Base-by-base conservation (phyloP, 2,797 vertebrate genomes). In the Halcyon leucocephala region DNA sequence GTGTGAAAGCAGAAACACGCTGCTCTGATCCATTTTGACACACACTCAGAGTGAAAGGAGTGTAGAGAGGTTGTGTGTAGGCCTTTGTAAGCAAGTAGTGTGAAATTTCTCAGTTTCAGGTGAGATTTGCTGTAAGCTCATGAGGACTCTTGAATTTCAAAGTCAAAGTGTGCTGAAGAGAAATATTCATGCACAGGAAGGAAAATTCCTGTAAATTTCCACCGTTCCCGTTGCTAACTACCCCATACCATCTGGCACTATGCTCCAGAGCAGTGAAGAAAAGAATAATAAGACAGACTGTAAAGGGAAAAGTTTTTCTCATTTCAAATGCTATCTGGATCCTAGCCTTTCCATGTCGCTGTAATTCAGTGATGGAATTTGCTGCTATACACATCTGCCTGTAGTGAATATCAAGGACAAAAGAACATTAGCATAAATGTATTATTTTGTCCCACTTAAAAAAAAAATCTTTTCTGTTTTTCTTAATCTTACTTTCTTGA, bases 21-120 rank as follows among this genome's bases (percentile, higher is more conserved):
- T 90, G 39, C 48, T 86, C 73, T 67, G 31, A 49, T 80, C 29
- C 3, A 1, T 71, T 80, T 58, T 70, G 82, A 72, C 25, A 31
- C 10, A 44, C 18, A 10, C 6, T 46, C 31, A 19, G 61, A 72
- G 17, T 51, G 54, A 89, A 82, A 78, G 61, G 58, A 54, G 49
- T 37, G 24, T 42, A 21, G 41, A 46, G 70, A 58, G 65, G 71
- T 55, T 78, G 66, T 90, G 74, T 91, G 42, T 82, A 93, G 78
- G 60, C 37, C 81, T 94, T 90, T 89, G 88, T 86, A 66, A 95
- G 81, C 25, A 46, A 80, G 22, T 13, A 58, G 78, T 71, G 86
- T 83, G 90, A 95, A 97, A 96, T 74, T 95, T 82, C 81, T 89
- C 81, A 61, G 64, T 78, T 95, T 93, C 92, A 95, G 94, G 81